Conservation (phyloP, 2,113 vertebrate species). For the Daubentonia madagascariensis region DNA sequence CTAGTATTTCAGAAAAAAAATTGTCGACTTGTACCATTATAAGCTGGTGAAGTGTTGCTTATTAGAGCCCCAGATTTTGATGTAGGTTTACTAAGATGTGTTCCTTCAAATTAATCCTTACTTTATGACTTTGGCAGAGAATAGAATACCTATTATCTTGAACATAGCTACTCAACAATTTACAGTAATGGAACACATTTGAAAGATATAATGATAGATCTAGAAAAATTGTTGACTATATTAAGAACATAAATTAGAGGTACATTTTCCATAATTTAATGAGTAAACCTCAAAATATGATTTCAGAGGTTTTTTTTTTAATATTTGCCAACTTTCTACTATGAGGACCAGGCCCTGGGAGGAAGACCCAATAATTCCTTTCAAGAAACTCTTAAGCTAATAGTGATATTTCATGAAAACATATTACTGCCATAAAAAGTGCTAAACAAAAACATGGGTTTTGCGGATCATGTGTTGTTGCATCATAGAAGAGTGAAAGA, state of each 20-base stretch:
- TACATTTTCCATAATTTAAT: background rate
- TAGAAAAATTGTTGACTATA: background rate
- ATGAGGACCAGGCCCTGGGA: background rate
- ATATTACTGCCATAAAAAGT: background rate
- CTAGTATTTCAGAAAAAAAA: background rate
- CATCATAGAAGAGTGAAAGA: background rate
- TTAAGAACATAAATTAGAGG: background rate
- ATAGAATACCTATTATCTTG: background rate
- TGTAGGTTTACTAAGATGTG: background rate
- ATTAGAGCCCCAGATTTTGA: background rate
- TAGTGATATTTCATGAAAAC: background rate
- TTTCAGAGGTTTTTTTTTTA: background rate
- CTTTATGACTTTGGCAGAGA: background rate
- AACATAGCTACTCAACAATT: background rate
- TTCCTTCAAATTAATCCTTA: background rate
- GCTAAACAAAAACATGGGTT: background rate
- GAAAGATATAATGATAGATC: background rate
- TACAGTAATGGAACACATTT: background rate
- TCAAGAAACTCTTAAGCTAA: background rate
- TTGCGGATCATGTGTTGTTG: background rate
- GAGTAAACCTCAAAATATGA: background rate
- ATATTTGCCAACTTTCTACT: background rate
- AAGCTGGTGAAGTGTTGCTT: background rate
- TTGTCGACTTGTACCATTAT: background rate
- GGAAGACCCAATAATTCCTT: background rate